Conservation (phyloP, 2,797 vertebrate genomes). For the Chiloscyllium punctatum region DNA sequence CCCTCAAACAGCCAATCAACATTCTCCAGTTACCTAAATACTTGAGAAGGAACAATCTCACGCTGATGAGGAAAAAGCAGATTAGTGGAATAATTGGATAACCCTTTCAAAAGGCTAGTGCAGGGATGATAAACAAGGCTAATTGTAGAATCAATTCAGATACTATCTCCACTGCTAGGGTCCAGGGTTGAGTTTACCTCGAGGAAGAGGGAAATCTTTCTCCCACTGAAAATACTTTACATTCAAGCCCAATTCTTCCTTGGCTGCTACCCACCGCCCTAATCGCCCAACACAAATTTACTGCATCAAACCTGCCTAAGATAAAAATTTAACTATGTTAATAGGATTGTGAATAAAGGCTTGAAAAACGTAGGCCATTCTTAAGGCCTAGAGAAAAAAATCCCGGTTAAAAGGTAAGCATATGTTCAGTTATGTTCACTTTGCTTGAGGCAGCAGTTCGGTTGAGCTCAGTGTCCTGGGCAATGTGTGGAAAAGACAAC, state of each 20-base stretch:
- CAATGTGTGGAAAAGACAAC: neutral
- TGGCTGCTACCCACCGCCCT: neutral
- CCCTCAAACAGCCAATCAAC: too few relatives aligned
- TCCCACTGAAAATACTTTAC: neutral
- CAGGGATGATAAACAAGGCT: neutral
- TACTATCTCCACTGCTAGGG: neutral
- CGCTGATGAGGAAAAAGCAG: neutral
- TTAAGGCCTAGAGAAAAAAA: neutral
- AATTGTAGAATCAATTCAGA: neutral
- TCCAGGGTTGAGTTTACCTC: neutral
- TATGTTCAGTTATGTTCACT: neutral
- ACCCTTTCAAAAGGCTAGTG: neutral
- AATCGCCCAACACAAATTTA: neutral
- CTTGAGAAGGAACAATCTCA: neutral
- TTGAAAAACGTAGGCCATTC: neutral
- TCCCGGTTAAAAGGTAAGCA: neutral
- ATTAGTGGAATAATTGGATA: neutral
- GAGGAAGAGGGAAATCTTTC: neutral
- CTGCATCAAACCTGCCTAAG: neutral
- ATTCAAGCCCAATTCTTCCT: neutral
- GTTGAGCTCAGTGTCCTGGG: neutral
- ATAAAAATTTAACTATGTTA: neutral
- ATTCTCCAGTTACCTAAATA: neutral
- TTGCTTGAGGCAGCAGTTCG: neutral
- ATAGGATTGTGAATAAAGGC: neutral